phyloP scores from a whole-genome alignment of 1,140 invertebrate species.

The Nixonia krombeini region DNA sequence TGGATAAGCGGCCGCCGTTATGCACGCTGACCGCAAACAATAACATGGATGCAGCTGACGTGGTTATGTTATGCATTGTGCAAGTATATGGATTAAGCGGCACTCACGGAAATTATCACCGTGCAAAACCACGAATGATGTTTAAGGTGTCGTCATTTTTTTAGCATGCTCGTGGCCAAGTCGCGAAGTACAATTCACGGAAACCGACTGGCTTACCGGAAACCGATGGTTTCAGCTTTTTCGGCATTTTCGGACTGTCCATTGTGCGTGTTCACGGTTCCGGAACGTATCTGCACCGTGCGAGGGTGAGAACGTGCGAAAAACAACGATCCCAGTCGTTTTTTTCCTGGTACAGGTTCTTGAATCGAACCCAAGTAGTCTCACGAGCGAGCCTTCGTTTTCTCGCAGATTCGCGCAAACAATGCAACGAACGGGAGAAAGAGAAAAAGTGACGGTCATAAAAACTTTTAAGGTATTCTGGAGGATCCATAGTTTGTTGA shows the following conservation, averaged over 20 bases:
- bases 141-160: too few relatives aligned
- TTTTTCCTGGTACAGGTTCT: slow-evolving; percentile 1
- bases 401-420: too few relatives aligned
- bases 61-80: slow-evolving; percentile 52
- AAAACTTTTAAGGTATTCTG: too few relatives aligned
- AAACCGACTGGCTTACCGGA: slow-evolving; percentile 16
- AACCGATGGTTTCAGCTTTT: slow-evolving; percentile 20
- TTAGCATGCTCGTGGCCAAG: too few relatives aligned
- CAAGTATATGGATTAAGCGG: slow-evolving; percentile 36
- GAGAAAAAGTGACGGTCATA: too few relatives aligned
- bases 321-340: neutral
- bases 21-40: slow-evolving; percentile 54
- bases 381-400: too few relatives aligned
- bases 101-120: slow-evolving; percentile 9
- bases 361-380: too few relatives aligned
- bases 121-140: slow-evolving; percentile 10
- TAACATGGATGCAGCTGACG: slow-evolving; percentile 53
- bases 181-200: slow-evolving; percentile 22
- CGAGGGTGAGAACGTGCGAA: neutral
- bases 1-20: slow-evolving; percentile 51
- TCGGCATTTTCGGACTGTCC: slow-evolving; percentile 18
- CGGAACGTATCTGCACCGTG: slow-evolving; percentile 14
- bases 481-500: too few relatives aligned
- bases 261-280: slow-evolving; percentile 27
- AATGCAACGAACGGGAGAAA: too few relatives aligned